Conservation (phyloP, 2,888 invertebrate genomes). For the Zaprionus lineosus region DNA sequence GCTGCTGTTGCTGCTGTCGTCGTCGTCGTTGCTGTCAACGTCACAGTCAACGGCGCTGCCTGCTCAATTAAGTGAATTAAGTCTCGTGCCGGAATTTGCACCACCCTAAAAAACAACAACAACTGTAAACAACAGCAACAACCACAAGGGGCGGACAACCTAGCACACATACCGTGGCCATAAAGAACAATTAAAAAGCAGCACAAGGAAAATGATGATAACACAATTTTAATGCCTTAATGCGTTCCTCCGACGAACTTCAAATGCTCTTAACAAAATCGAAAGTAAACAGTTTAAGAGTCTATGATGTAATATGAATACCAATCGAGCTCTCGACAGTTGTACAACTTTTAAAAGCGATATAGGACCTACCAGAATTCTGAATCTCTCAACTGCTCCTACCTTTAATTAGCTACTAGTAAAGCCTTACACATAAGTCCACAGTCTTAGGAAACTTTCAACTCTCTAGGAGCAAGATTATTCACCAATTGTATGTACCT, state of each 20-base stretch:
- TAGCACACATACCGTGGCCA: constrained; percentile 12
- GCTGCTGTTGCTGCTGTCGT: constrained; percentile 1
- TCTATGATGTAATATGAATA: too few species aligned
- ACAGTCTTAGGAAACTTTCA: too few species aligned
- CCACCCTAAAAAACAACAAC: constrained; percentile 62
- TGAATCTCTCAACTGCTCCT: too few species aligned
- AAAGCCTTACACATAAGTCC: too few species aligned
- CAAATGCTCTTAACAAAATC: constrained; percentile 27
- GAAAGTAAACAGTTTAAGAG: too few species aligned
- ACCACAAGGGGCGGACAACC: constrained; percentile 5
- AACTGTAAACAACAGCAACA: constrained; percentile 23
- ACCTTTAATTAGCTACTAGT: too few species aligned
- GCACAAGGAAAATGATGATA: constrained; percentile 41
- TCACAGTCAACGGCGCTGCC: constrained; percentile 45
- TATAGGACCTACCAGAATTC: too few species aligned
- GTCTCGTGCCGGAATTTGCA: constrained; percentile 78
- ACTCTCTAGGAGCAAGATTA: too few species aligned
- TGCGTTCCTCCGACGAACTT: constrained; percentile 1
- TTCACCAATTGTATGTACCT: too few species aligned
- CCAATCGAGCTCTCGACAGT: too few species aligned
- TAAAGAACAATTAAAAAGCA: constrained; percentile 64
- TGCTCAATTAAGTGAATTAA: constrained; percentile 79
- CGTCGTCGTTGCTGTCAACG: constrained; percentile 9
- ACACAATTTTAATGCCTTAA: constrained; percentile 19
- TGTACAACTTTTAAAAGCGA: too few species aligned